Percentiles rank a stretch among this genome's conserved stretches.
Conservation (phyloP, 2,797 vertebrate genomes). For the Salmo trutta region DNA sequence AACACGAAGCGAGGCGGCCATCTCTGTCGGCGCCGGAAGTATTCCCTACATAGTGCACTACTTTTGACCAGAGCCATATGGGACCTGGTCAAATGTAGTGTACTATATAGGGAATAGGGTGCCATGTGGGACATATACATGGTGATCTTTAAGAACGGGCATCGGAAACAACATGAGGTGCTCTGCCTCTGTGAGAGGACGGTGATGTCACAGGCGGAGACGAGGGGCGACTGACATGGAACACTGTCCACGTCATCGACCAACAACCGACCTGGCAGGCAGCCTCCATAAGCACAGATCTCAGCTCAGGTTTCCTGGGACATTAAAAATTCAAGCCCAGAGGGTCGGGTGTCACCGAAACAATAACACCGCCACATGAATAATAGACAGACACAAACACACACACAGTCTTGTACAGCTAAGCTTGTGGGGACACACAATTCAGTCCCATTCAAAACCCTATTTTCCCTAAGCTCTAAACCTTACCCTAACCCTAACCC, state of each 20-base stretch:
- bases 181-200: conserved; percentile 5
- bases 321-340: conserved; percentile 71
- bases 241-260: not conserved
- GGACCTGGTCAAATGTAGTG: not conserved
- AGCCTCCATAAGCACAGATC: conserved; percentile 42
- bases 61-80: too few relatives aligned
- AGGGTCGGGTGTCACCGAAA: conserved; percentile 66
- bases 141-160: conserved; percentile 28
- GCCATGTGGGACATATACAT: not conserved
- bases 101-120: not conserved
- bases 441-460: too few relatives aligned
- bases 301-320: conserved; percentile 64
- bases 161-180: conserved; percentile 21
- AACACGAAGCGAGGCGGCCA: too few relatives aligned
- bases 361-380: conserved; percentile 70
- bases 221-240: conserved; percentile 43
- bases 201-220: conserved; percentile 40
- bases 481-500: too few relatives aligned
- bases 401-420: too few relatives aligned
- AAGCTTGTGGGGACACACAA: too few relatives aligned
- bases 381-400: conserved; percentile 45
- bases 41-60: too few relatives aligned
- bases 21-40: not conserved
- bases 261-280: conserved; percentile 16
- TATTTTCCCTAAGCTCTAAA: too few relatives aligned